Base-by-base conservation (phyloP, 2,113 vertebrate species). In the Boulengeromyrus knoepffleri region DNA sequence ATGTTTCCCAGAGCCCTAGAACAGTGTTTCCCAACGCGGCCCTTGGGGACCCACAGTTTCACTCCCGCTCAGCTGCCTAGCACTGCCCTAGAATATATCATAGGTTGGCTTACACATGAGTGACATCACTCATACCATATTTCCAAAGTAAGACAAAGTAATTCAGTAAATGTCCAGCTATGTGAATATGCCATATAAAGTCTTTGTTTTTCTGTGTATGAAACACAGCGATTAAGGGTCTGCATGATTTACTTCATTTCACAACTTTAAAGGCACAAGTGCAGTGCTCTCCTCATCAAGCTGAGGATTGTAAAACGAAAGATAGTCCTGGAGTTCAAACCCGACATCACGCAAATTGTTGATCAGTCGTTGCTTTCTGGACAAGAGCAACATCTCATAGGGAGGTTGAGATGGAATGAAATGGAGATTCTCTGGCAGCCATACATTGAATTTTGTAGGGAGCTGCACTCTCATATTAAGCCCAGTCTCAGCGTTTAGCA, bases 371-470 rank as follows among this genome's bases (percentile, higher is more conserved):
- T 88, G 21, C 1, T 12, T 31, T 88, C 24, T 66, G 8, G 42
- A 3, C 58, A 24, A 36, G 5, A 70, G 39, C 39, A 88, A 27
- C 3, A 42, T 58, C 1, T 88, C 39, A 13, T 66, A 3, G 15
- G 9, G 8, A 1, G 2, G 0, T 1, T 6, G 9, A 27, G 0
- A 0, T 17, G 42, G 2, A 88, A 0, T 46, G 7, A 5, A 13
- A 10, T 0, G 2, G 45, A 70, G 58, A 47, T 5, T 17, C 15
- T 2, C 15, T 36, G 87, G 7, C 42, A 66, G 39, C 42, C 15
- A 0, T 19, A 66, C 17, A 19, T 6, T 17, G 10, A 84, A 46
- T 39, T 1, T 1, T 5, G 1, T 0, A 2, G 83, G 83, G 45
- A 27, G 15, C 2, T 4, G 3, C 5, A 90, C 89, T 85, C 53